Evolutionary conservation across 2,888 invertebrate genomes (phyloP), one percentile per base, ranked within the genome.

Genomic region (Norana najaformis): DNA sequence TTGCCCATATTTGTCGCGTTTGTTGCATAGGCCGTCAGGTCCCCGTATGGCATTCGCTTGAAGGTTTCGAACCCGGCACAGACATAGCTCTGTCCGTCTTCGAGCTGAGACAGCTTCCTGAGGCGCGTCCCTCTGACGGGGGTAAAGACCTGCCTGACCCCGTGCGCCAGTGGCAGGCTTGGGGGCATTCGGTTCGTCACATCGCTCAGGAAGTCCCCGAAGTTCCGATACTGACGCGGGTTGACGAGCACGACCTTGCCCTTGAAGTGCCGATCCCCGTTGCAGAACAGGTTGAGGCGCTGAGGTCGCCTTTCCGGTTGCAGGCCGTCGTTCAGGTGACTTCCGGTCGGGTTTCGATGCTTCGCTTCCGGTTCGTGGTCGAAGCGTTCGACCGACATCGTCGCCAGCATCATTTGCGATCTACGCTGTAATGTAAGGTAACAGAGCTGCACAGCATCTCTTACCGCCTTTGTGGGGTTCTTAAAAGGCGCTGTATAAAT

Each of bases 31-130:
- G 34, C 85, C 18, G 92, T 93, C 2, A 93, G 92, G 82, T 93
- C 93, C 30, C 95, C 95, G 92, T 95, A 95, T 90, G 93, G 93
- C 89, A 95, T 93, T 23, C 92, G 90, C 91, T 94, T 94, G 91
- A 94, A 95, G 30, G 93, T 93, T 92, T 95, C 95, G 92, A 95
- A 95, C 30, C 95, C 95, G 6, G 94, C 95, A 91, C 94, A 95
- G 1, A 95, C 94, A 90, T 95, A 95, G 11, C 93, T 92, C 83
- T 92, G 92, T 0, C 95, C 95, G 92, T 95, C 94, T 85, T 93
- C 91, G 11, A 95, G 92, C 35, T 94, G 93, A 85, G 94, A 94
- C n/a, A 95, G 94, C 91, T 94, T 93, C 18, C 92, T 91, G 0
- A 95, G 92, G 34, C 93, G 91, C 35, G 92, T 91, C 0, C 95